Percentiles rank a stretch among this genome's conserved stretches.
Evolutionary conservation across 2,797 vertebrate genomes (phyloP).

Genomic region (Rhinophrynus dorsalis): DNA sequence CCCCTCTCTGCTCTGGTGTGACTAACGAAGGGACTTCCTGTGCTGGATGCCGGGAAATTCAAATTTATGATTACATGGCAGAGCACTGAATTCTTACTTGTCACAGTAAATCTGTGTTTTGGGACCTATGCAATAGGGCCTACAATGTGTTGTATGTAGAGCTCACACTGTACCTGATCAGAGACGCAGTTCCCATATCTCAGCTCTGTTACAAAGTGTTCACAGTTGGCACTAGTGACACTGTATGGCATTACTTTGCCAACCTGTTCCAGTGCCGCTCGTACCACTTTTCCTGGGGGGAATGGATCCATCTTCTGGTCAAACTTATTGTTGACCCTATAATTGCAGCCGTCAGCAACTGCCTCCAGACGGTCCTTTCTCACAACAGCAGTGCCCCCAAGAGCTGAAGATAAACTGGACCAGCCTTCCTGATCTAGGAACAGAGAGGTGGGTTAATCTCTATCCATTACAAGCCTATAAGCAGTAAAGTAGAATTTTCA

Average conservation of each 20-base stretch:
- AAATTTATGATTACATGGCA: no score
- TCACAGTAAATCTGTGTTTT: no score
- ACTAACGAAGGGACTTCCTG: no score
- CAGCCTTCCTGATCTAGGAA: conserved; percentile 54
- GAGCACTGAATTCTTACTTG: no score
- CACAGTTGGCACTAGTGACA: conserved; percentile 77
- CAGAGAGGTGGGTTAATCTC: no score
- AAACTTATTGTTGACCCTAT: conserved; percentile 76
- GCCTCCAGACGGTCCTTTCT: conserved; percentile 72
- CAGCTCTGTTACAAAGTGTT: conserved; percentile 83
- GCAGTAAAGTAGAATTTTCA: no score
- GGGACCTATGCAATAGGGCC: no score
- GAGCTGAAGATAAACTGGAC: conserved; percentile 77
- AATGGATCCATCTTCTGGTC: conserved; percentile 66
- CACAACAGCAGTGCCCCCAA: conserved; percentile 73
- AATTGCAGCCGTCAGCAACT: conserved; percentile 67
- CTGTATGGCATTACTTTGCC: conserved; percentile 69
- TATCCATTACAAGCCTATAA: no score
- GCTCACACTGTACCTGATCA: conserved; percentile 24
- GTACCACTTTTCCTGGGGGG: conserved; percentile 59
- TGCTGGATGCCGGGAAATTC: no score
- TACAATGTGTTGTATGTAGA: background rate
- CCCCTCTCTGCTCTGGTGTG: no score
- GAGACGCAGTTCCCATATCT: conserved; percentile 64
- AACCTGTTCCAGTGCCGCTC: conserved; percentile 63